Conservation (phyloP, 2,113 vertebrate species). For the Trogon melanurus region DNA sequence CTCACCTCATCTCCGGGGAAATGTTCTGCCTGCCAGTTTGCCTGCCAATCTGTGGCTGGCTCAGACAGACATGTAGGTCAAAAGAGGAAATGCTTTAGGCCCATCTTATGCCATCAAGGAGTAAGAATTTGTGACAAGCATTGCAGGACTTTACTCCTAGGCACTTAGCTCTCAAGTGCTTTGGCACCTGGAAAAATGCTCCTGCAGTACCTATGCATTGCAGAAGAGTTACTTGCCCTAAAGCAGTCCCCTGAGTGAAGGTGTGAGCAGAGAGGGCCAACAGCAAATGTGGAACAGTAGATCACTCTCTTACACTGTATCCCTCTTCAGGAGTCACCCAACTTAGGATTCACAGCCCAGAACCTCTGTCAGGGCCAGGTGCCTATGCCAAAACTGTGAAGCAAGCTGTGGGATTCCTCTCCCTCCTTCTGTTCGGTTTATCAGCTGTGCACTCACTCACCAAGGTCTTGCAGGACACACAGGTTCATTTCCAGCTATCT, state of each 20-base stretch:
- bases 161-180: not conserved
- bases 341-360: not conserved
- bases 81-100: not conserved
- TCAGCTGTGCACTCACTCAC: not conserved
- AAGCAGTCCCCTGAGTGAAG: too few relatives aligned
- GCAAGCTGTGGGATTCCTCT: not conserved
- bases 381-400: not conserved
- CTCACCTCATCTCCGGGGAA: not conserved
- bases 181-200: not conserved
- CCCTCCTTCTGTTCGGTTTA: not conserved
- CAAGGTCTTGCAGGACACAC: accelerated
- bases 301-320: not conserved
- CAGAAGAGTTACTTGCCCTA: not conserved
- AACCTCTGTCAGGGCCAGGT: not conserved
- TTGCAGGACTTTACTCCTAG: not conserved
- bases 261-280: not conserved
- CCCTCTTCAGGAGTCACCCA: not conserved
- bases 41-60: not conserved
- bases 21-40: not conserved
- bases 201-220: not conserved
- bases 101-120: not conserved
- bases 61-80: not conserved
- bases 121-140: not conserved
- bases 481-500: not conserved
- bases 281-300: not conserved